Conservation (phyloP, 2,888 invertebrate species). For the Alitta virens region DNA sequence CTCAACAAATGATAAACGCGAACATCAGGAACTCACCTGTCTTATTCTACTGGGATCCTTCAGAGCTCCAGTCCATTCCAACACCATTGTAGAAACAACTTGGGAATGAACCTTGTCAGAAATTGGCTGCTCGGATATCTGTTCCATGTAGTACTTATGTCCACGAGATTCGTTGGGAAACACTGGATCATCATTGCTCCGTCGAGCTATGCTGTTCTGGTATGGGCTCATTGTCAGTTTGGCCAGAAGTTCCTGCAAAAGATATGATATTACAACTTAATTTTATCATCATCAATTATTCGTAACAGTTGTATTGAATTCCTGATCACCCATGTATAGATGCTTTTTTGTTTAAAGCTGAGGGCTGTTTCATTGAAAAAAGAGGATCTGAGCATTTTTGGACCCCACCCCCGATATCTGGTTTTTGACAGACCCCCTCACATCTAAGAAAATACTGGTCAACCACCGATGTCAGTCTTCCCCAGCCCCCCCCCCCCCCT, state of each 20-base stretch:
- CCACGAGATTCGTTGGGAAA: constrained; percentile 40
- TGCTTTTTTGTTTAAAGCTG: no score
- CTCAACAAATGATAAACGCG: no score
- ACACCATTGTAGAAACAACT: constrained; percentile 30
- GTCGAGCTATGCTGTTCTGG: constrained; percentile 17
- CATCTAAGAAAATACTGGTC: no score
- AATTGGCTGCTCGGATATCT: constrained; percentile 19
- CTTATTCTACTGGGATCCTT: constrained; percentile 6
- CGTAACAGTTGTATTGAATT: no score
- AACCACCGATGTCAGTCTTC: no score
- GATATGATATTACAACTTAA: neutral
- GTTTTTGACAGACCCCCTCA: no score
- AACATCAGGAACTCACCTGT: constrained; percentile 17
- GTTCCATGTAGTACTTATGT: constrained; percentile 43
- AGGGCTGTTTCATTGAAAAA: no score
- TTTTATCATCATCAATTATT: no score
- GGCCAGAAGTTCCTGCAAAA: constrained; percentile 37
- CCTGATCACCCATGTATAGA: no score
- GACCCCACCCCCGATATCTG: no score
- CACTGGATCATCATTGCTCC: constrained; percentile 16
- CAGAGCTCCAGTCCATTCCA: constrained; percentile 40
- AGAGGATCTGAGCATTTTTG: no score
- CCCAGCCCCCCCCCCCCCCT: no score
- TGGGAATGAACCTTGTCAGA: constrained; percentile 22
- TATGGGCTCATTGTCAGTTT: constrained; percentile 24